A percentile compares a stretch with the other conserved stretches of the same genome.
Evolutionary conservation across 1,140 invertebrate genomes (phyloP).

Genomic region (Matsumurasca onukii): DNA sequence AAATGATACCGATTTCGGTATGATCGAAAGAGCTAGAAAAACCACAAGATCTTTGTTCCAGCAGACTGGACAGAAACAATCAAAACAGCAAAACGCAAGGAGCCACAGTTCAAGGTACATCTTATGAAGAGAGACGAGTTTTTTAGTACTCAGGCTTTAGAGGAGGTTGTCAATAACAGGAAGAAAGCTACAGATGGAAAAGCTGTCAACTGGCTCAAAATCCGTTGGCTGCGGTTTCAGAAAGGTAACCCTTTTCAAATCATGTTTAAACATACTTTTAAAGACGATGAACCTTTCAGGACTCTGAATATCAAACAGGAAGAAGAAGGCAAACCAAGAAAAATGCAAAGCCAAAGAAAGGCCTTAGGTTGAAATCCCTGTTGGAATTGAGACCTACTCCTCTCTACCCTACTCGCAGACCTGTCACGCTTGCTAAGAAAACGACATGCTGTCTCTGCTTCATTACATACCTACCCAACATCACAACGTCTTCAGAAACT

Average conservation of each 20-base stretch:
- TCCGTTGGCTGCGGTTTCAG: constrained; percentile 34
- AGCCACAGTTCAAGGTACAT: constrained; percentile 29
- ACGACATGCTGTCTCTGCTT: constrained; percentile 34
- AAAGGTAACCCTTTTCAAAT: constrained; percentile 32
- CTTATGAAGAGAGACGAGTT: constrained; percentile 30
- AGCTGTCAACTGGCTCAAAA: constrained; percentile 32
- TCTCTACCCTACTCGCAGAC: constrained; percentile 32
- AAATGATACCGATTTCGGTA: constrained; percentile 35
- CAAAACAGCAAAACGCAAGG: constrained; percentile 25
- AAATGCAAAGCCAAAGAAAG: constrained; percentile 32
- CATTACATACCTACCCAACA: constrained; percentile 35
- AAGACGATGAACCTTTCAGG: constrained; percentile 30
- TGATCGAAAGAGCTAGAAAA: constrained; percentile 33
- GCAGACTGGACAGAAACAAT: constrained; percentile 30
- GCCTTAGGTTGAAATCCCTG: constrained; percentile 30
- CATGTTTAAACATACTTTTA: constrained; percentile 32
- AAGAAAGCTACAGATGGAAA: constrained; percentile 21
- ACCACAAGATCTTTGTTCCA: constrained; percentile 27
- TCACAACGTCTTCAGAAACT: constrained; percentile 36
- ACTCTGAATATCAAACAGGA: constrained; percentile 31
- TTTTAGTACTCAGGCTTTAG: constrained; percentile 21
- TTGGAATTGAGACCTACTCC: constrained; percentile 10
- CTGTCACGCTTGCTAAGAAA: constrained; percentile 36
- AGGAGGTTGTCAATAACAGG: constrained; percentile 31
- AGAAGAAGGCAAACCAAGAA: constrained; percentile 25